These are phyloP conservation scores for Chironomus riparius DNA, from an alignment of 2,888 invertebrate genomes.

Conservation along the genomic window DNA sequence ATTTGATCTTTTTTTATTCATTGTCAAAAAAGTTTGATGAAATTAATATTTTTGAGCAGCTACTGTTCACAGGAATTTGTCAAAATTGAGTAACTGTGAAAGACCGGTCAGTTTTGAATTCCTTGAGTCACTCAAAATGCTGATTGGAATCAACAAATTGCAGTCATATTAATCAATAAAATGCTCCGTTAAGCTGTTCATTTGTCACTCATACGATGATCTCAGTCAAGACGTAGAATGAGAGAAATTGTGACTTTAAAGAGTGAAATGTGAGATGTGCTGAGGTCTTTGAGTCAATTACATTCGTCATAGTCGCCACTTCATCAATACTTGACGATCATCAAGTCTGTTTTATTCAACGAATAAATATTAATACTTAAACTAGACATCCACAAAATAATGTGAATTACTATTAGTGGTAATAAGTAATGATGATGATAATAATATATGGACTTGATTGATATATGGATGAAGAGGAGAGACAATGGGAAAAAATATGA, in stretches of 20 bases:
- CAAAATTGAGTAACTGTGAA: too few species aligned
- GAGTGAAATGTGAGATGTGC: background rate
- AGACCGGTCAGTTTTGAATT: too few species aligned
- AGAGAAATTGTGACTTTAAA: background rate
- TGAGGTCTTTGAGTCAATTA: background rate
- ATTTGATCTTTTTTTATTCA: conserved; percentile 5
- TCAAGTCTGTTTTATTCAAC: background rate
- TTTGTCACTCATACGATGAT: background rate
- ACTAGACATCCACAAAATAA: background rate
- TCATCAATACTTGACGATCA: background rate
- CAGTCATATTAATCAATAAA: too few species aligned
- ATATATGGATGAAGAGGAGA: background rate
- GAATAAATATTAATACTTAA: too few species aligned
- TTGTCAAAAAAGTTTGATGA: too few species aligned
- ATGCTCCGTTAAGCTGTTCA: background rate
- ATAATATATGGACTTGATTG: too few species aligned
- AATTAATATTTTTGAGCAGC: too few species aligned
- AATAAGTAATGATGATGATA: background rate
- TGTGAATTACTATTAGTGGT: too few species aligned
- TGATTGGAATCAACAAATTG: too few species aligned
- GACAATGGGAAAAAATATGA: background rate
- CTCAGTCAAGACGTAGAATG: background rate
- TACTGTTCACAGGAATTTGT: too few species aligned
- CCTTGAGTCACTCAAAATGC: too few species aligned
- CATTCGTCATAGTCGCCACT: too few species aligned